Evolutionary conservation across 23 tunicate species (phyloP), one percentile per base, ranked within the genome.

Genomic region (Diplosoma virens): DNA sequence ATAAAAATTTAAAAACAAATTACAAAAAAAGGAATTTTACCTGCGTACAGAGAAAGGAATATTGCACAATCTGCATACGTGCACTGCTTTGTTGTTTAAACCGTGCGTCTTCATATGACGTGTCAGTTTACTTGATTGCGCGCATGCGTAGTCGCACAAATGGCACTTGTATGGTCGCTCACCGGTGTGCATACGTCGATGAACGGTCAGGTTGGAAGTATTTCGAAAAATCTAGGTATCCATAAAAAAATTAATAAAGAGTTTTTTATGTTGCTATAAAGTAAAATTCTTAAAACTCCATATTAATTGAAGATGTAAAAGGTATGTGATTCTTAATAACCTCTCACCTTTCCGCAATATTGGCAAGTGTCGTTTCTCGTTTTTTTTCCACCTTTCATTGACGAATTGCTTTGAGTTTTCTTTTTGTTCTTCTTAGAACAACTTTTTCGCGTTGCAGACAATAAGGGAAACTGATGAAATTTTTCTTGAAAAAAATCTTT

Each of bases 141-240:
- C 98, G 61, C 98, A 94, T 7, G 98, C 98, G 79, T 94, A 94
- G 53, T 94, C 98, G 50, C 98, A 94, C 78, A 94, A 47, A 28
- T 71, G 34, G 68, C 98, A 94, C 55, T 94, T 94, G 82, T 94
- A 94, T 0, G 98, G 98, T 32, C 95, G 77, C 45, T 94, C 98
- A 0, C 98, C 98, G 6, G 98, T 94, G 90, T 94, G 98, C 98
- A 94, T 94, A 20, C 98, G 71, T 47, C 98, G 67, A 59, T 94
- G 98, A 20, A 94, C 98, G 3, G 98, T 94, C 61, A 94, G 76
- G 47, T 94, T 94, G 5, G 91, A 83, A n/a, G 98, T 94, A 79
- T 94, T 94, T 53, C 93, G 93, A 80, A 94, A 94, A 5, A 87
- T 76, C 98, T 94, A n/a, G n/a, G n/a, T n/a, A n/a, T n/a, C n/a